phyloP scores from a whole-genome alignment of 2,113 vertebrate genomes.

The Pleuronectes platessa region DNA sequence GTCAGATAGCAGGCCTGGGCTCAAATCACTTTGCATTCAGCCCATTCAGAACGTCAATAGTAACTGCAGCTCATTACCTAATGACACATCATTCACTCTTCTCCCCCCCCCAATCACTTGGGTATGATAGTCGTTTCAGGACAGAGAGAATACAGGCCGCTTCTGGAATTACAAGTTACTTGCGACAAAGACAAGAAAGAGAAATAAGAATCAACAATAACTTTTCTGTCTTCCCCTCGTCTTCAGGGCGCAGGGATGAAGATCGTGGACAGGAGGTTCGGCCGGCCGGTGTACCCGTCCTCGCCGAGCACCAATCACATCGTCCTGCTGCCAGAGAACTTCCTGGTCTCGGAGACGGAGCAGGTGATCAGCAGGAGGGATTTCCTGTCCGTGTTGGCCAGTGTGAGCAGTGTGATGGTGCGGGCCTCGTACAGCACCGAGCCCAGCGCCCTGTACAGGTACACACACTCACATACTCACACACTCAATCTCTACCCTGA shows the following conservation, averaged over 20 bases:
- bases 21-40: constrained; percentile 69
- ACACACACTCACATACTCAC: no score
- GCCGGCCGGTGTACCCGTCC: constrained; percentile 70
- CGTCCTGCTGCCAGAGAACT: constrained; percentile 71
- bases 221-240: neutral
- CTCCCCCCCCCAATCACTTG: neutral
- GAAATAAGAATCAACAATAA: neutral
- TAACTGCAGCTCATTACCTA: constrained; percentile 66
- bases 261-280: constrained; percentile 62
- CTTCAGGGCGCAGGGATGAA: constrained; percentile 69
- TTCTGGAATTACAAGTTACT: constrained; percentile 1
- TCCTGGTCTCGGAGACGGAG: constrained; percentile 46
- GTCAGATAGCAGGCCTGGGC: constrained; percentile 54
- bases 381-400: constrained; percentile 70
- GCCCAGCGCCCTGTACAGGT: constrained; percentile 73
- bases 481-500: no score
- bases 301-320: constrained; percentile 60
- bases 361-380: constrained; percentile 66
- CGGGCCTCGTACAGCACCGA: constrained; percentile 77
- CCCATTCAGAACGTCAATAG: constrained; percentile 64
- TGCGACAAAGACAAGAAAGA: neutral
- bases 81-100: constrained; percentile 61
- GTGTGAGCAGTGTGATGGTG: constrained; percentile 65
- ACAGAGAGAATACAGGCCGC: neutral
- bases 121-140: constrained; percentile 4